Percentiles rank a stretch among this genome's conserved stretches.
phyloP scores from a whole-genome alignment of 92 coral and sea anemone genomes.

The Epizoanthus scotinus region DNA sequence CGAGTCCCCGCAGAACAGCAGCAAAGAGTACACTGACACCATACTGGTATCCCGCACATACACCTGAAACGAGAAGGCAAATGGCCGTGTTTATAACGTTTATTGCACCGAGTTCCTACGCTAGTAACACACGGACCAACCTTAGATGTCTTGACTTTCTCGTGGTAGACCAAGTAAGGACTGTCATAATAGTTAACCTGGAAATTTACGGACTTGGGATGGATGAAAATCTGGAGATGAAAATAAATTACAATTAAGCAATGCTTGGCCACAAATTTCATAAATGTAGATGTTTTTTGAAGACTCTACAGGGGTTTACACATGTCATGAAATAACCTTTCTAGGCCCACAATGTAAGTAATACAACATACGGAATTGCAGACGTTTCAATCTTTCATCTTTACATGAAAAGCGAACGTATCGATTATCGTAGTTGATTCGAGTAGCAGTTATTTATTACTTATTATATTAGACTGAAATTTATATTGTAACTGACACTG shows the following conservation, averaged over 20 bases:
- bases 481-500: neutral
- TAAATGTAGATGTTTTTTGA: no score
- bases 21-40: slow-evolving; percentile 78
- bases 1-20: slow-evolving; percentile 84
- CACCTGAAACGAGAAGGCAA: slow-evolving; percentile 50
- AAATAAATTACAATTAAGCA: neutral
- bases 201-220: slow-evolving; percentile 87
- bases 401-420: no score
- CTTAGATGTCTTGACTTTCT: slow-evolving; percentile 94
- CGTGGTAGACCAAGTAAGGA: slow-evolving; percentile 83
- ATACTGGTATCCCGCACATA: slow-evolving; percentile 86
- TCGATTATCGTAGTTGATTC: no score
- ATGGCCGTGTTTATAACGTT: neutral
- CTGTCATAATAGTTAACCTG: slow-evolving; percentile 74
- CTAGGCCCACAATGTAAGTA: no score
- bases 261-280: neutral
- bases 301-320: no score
- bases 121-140: slow-evolving; percentile 19
- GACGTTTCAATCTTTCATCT: no score
- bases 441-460: no score
- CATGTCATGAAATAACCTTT: no score
- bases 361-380: no score
- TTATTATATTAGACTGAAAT: no score
- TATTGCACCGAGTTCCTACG: no score
- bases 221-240: slow-evolving; percentile 71